These are phyloP conservation scores for Sesia apiformis DNA, from an alignment of 2,888 invertebrate species.

Conservation along the genomic window DNA sequence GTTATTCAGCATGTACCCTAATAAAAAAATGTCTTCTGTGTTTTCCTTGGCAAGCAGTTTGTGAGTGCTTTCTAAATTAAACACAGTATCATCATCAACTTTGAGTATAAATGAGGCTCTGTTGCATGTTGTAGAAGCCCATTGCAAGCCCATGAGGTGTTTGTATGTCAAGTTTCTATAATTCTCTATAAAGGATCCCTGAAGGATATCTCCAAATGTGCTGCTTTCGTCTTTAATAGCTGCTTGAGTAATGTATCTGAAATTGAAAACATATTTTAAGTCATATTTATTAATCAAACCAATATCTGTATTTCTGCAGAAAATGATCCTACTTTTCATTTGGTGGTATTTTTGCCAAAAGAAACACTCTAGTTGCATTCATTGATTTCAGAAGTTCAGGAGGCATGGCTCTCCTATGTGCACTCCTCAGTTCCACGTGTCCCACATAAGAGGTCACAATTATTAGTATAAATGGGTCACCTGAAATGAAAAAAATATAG, in stretches of 20 bases:
- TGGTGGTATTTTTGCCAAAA: conserved; percentile 76
- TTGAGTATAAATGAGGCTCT: conserved; percentile 80
- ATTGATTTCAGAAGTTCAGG: conserved; percentile 69
- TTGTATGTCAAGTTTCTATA: conserved; percentile 88
- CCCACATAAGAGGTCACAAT: conserved; percentile 86
- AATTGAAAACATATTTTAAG: conserved; percentile 10
- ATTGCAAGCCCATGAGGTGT: conserved; percentile 86
- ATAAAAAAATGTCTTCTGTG: conserved; percentile 38
- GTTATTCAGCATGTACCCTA: conserved; percentile 79
- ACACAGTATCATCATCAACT: conserved; percentile 87
- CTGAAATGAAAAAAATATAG: conserved; percentile 24
- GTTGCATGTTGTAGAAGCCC: conserved; percentile 79
- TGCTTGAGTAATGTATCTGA: conserved; percentile 63
- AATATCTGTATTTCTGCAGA: neutral
- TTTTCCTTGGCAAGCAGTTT: conserved; percentile 20
- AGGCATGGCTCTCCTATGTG: conserved; percentile 80
- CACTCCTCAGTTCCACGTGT: conserved; percentile 79
- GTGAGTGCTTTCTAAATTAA: conserved; percentile 75
- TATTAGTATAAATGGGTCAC: conserved; percentile 42
- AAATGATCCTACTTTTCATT: conserved; percentile 47
- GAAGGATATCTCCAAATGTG: conserved; percentile 80
- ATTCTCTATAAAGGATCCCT: conserved; percentile 84
- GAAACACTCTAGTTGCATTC: conserved; percentile 78
- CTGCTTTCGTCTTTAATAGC: conserved; percentile 77
- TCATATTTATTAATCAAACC: neutral